Base-by-base conservation (phyloP, 1,140 invertebrate genomes). In the Bombus huntii region DNA sequence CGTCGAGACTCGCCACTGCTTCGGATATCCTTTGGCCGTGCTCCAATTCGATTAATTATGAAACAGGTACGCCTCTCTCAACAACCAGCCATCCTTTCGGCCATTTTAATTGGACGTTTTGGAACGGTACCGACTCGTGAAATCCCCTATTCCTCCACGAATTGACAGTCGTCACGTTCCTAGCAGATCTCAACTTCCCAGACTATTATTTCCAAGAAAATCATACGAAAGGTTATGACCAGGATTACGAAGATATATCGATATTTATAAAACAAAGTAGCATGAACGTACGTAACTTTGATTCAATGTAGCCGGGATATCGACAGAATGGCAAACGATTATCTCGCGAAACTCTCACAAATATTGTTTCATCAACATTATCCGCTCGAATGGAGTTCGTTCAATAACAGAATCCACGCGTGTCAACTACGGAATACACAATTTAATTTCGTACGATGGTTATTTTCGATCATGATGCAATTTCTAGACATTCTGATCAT, bases 11-110 rank as follows among this genome's bases (percentile, higher is more conserved):
- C 77, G 62, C 70, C 44, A 22, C 34, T 59, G 77, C 65, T 89
- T 84, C 81, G 71, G 62, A 77, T 90, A 90, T 71, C 79, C 86
- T 88, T 90, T 90, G 89, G 89, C 88, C 82, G 79, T 77, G 66
- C 85, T 90, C 86, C 89, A 90, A 90, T 90, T 90, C 80, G 86
- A 90, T 90, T 90, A 90, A 90, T 90, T 90, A 90, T 90, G 89
- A 90, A 90, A 89, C 86, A 83, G 88, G 87, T 80, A 90, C 83
- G 79, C 76, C 87, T 83, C 74, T 89, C 80, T 82, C 86, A 37
- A 83, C 81, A 78, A 81, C 74, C 85, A 62, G 70, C 59, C 82
- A 80, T 80, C 82, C 81, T 81, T 75, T 72, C 59, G 59, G 37
- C 57, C 76, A 59, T 75, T 83, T 90, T 90, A 88, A 90, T 90